A percentile compares a stretch with the other conserved stretches of the same genome.
phyloP scores from a whole-genome alignment of 1,140 invertebrate species.

The Rhagoletis zephyria region DNA sequence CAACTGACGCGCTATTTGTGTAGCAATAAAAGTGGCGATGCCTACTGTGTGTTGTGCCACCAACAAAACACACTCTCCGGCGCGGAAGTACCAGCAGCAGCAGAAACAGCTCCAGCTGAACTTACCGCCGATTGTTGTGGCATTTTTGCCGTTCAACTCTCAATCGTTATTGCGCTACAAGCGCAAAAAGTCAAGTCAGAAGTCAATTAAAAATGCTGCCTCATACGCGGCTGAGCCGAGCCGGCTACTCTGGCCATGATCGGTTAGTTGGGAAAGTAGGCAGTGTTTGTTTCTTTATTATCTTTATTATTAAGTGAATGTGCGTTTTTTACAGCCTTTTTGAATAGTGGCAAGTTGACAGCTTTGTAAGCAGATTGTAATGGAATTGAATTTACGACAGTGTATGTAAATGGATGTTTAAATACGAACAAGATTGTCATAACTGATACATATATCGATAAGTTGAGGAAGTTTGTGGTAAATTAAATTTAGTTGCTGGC shows the following conservation, averaged over 20 bases:
- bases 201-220: constrained; percentile 53
- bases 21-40: constrained; percentile 51
- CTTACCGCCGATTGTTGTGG: constrained; percentile 4
- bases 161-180: constrained; percentile 24
- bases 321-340: background rate
- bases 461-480: background rate
- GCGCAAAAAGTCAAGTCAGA: constrained; percentile 52
- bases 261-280: background rate
- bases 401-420: constrained; percentile 20
- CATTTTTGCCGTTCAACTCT: background rate
- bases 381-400: constrained; percentile 44
- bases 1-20: constrained; percentile 44
- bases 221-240: background rate
- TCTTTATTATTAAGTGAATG: constrained; percentile 26
- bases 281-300: constrained; percentile 37
- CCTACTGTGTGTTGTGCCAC: constrained; percentile 40
- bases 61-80: background rate
- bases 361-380: constrained; percentile 47
- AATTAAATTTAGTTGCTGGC: no score
- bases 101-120: no score
- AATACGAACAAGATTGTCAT: constrained; percentile 23
- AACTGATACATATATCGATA: background rate
- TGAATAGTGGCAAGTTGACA: constrained; percentile 45
- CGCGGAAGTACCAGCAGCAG: background rate
- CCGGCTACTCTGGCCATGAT: background rate